Conservation (phyloP, 2,888 invertebrate genomes). For the Mystacides longicornis region DNA sequence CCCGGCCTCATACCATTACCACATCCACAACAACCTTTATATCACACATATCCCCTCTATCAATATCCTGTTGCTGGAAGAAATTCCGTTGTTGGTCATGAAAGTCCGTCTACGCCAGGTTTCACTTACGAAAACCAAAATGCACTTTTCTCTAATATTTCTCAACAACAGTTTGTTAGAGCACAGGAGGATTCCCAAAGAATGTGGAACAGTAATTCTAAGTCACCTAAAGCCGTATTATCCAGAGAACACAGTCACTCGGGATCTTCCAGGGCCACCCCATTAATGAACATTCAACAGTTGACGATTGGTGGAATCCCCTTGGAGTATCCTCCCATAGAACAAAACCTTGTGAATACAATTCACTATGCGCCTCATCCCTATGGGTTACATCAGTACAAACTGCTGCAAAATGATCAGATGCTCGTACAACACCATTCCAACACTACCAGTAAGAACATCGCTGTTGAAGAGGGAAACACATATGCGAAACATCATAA, state of each 20-base stretch:
- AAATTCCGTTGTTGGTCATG: constrained; percentile 13
- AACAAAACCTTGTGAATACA: constrained; percentile 1
- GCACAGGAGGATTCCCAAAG: constrained; percentile 10
- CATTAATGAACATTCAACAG: constrained; percentile 11
- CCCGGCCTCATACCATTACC: constrained; percentile 5
- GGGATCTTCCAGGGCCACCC: constrained; percentile 20
- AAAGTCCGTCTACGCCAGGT: constrained; percentile 16
- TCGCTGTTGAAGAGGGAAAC: neutral
- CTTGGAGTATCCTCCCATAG: neutral
- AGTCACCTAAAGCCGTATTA: constrained; percentile 13
- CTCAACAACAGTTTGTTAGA: neutral
- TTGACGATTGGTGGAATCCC: neutral
- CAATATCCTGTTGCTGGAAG: constrained; percentile 4
- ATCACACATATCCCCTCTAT: constrained; percentile 4
- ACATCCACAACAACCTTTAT: constrained; percentile 2
- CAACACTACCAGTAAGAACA: neutral
- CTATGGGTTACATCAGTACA: constrained; percentile 6
- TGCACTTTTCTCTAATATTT: neutral
- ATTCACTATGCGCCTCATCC: constrained; percentile 9
- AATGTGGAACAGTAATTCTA: constrained; percentile 6
- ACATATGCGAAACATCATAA: neutral
- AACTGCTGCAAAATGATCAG: neutral
- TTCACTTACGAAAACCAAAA: constrained; percentile 12
- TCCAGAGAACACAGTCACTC: constrained; percentile 17
- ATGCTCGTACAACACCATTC: neutral